Percentiles rank a stretch among this genome's conserved stretches.
phyloP scores from a whole-genome alignment of 2,797 vertebrate genomes.

The Nannoperca australis region DNA sequence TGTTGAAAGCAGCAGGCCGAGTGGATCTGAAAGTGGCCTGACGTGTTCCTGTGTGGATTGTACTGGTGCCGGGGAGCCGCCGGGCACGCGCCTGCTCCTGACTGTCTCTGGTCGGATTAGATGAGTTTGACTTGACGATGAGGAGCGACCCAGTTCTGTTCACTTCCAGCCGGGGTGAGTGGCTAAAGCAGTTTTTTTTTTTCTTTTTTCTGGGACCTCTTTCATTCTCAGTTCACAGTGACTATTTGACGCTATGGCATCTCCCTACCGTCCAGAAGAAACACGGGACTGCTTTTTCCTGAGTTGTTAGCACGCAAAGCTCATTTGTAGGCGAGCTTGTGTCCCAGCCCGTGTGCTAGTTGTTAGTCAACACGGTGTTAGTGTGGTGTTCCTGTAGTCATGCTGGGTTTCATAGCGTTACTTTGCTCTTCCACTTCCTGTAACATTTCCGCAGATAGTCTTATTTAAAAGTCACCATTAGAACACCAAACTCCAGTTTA shows the following conservation, averaged over 20 bases:
- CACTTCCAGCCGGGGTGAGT: constrained; percentile 86
- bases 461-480: not conserved
- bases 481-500: not conserved
- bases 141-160: constrained; percentile 86
- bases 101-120: constrained; percentile 59
- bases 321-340: no score
- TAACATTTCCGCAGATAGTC: not conserved
- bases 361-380: not conserved
- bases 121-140: constrained; percentile 81
- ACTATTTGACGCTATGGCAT: not conserved
- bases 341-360: not conserved
- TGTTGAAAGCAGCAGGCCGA: constrained; percentile 16
- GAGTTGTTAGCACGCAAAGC: not conserved
- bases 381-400: not conserved
- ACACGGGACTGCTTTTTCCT: not conserved
- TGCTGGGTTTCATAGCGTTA: not conserved
- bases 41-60: constrained; percentile 32
- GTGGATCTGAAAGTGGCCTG: not conserved
- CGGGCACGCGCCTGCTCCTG: constrained; percentile 61
- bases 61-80: constrained; percentile 58
- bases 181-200: not conserved
- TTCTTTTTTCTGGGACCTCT: not conserved
- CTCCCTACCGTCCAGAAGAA: not conserved
- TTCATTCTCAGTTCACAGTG: not conserved
- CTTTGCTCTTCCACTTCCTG: not conserved